A percentile compares a stretch with the other conserved stretches of the same genome.
Conservation (phyloP, 1,140 invertebrate genomes). For the Anthonomus grandis region DNA sequence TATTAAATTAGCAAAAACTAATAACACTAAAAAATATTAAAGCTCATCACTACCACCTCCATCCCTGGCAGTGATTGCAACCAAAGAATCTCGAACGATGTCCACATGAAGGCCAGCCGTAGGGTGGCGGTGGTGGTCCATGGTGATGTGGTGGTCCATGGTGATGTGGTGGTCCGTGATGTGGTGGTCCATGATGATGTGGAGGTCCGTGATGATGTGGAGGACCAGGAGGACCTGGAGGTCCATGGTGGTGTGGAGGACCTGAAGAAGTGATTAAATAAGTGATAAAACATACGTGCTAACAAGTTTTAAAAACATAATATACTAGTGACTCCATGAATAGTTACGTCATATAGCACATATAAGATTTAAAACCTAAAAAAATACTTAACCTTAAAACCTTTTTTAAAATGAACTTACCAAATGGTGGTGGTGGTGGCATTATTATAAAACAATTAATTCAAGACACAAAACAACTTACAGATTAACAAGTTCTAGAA, state of each 20-base stretch:
- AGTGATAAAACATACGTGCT: too few species aligned
- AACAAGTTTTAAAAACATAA: too few species aligned
- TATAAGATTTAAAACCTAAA: too few species aligned
- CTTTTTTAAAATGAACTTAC: too few species aligned
- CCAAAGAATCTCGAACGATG: not conserved
- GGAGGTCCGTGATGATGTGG: not conserved
- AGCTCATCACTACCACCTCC: conserved; percentile 2
- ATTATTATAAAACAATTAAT: too few species aligned
- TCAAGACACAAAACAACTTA: too few species aligned
- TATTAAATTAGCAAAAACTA: not conserved
- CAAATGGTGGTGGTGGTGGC: too few species aligned
- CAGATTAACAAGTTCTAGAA: too few species aligned
- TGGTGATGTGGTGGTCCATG: not conserved
- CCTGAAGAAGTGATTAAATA: too few species aligned
- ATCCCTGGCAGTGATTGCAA: conserved; percentile 5
- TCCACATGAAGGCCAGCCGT: not conserved
- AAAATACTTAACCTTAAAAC: too few species aligned
- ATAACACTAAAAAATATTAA: not conserved
- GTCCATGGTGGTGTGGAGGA: not conserved
- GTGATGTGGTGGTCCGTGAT: not conserved
- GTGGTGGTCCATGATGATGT: not conserved
- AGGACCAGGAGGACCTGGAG: not conserved
- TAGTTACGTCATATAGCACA: too few species aligned
- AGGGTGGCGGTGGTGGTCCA: not conserved
- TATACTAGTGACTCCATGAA: too few species aligned